These are phyloP conservation scores for Nemotelus pantherinus DNA, from an alignment of 2,888 invertebrate species.

Conservation along the genomic window DNA sequence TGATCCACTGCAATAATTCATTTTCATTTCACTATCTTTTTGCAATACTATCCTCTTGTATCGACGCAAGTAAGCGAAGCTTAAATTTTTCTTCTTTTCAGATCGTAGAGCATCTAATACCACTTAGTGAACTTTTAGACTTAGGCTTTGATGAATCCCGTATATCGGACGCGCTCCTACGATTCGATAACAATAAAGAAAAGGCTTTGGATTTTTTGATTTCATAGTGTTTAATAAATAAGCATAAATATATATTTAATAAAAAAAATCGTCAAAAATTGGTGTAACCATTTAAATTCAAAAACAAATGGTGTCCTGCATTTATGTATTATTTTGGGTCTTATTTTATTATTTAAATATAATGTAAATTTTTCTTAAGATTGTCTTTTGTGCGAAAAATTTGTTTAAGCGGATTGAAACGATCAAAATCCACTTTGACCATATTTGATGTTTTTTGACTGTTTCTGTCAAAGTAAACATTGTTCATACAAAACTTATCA, in stretches of 20 bases:
- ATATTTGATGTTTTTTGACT: too few species aligned
- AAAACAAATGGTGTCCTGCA: not conserved
- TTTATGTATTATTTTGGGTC: not conserved
- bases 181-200: constrained; percentile 84
- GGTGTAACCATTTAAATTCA: not conserved
- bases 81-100: constrained; percentile 60
- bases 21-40: too few species aligned
- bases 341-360: constrained; percentile 2
- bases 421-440: too few species aligned
- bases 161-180: constrained; percentile 77
- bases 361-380: not conserved
- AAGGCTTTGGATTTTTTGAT: constrained; percentile 86
- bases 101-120: constrained; percentile 85
- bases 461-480: too few species aligned
- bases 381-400: too few species aligned
- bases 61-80: too few species aligned
- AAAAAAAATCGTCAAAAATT: not conserved
- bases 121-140: constrained; percentile 79
- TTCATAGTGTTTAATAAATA: constrained; percentile 67
- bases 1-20: too few species aligned
- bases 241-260: constrained; percentile 33
- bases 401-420: too few species aligned
- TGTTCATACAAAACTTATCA: too few species aligned
- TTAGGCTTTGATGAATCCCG: constrained; percentile 83
- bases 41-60: too few species aligned